A percentile compares a stretch with the other conserved stretches of the same genome.
Conservation (phyloP, 2,113 vertebrate species). For the Colius striatus region DNA sequence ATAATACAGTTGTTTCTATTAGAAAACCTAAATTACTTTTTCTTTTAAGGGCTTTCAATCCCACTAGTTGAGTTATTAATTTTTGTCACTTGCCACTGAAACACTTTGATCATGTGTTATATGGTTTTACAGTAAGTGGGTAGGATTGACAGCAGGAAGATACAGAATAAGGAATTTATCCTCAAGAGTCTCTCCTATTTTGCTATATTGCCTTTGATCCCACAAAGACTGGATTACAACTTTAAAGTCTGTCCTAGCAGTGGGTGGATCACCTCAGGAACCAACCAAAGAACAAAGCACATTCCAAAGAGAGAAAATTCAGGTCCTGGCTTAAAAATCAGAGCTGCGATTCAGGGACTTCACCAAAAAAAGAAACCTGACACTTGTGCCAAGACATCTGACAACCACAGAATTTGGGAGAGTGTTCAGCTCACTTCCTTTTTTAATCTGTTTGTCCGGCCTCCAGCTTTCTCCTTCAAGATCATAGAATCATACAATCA, state of each 20-base stretch:
- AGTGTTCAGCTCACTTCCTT: background rate
- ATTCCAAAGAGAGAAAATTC: constrained; percentile 27
- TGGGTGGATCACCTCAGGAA: constrained; percentile 29
- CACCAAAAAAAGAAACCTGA: constrained; percentile 3
- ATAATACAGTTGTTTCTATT: background rate
- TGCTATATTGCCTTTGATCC: constrained; percentile 15
- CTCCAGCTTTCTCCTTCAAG: constrained; percentile 10
- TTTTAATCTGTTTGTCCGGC: constrained; percentile 19
- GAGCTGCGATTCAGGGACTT: background rate
- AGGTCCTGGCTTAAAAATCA: constrained; percentile 20
- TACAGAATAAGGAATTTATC: background rate
- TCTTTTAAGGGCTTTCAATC: background rate
- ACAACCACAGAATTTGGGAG: constrained; percentile 32
- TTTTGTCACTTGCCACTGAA: constrained; percentile 16
- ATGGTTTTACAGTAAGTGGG: constrained; percentile 1
- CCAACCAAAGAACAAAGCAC: constrained; percentile 32
- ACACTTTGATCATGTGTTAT: background rate
- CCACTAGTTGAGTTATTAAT: background rate
- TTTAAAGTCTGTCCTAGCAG: background rate
- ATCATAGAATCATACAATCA: too few species aligned
- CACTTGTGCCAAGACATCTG: constrained; percentile 7
- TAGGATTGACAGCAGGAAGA: background rate
- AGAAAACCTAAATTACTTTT: background rate
- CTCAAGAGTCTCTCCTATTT: constrained; percentile 2
- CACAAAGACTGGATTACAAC: background rate